Evolutionary conservation across 2,888 invertebrate species (phyloP).

Genomic region (Limnephilus lunatus): DNA sequence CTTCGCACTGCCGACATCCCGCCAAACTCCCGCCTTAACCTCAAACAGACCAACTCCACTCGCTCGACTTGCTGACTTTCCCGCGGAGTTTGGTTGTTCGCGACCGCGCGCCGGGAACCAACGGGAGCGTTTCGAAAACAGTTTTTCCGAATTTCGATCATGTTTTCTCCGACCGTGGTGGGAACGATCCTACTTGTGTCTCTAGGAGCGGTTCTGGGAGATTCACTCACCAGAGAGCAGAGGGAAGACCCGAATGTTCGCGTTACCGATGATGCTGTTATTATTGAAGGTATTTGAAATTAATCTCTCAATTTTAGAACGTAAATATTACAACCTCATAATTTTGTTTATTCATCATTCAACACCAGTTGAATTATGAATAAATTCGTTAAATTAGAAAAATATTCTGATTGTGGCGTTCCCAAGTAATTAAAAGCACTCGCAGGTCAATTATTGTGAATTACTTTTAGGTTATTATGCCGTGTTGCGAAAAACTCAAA

Average conservation of each 20-base stretch:
- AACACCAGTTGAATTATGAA: not conserved
- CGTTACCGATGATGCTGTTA: constrained; percentile 74
- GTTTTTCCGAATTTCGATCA: constrained; percentile 21
- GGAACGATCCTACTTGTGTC: constrained; percentile 30
- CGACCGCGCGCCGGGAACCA: constrained; percentile 9
- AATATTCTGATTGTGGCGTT: not conserved
- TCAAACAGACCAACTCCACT: not conserved
- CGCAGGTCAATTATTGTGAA: too few relatives aligned
- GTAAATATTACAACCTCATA: not conserved
- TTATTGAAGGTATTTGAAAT: constrained; percentile 74
- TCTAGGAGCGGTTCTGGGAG: not conserved
- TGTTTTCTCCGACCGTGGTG: constrained; percentile 10
- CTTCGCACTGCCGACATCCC: constrained; percentile 33
- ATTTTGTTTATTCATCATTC: not conserved
- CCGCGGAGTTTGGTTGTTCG: not conserved
- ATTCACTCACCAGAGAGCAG: constrained; percentile 48
- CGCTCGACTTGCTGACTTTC: not conserved
- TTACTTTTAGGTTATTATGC: too few relatives aligned
- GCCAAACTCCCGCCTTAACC: constrained; percentile 19
- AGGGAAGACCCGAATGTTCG: constrained; percentile 58
- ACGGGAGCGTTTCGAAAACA: constrained; percentile 1
- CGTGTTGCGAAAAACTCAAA: too few relatives aligned
- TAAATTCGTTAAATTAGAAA: too few relatives aligned
- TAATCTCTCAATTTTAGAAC: not conserved
- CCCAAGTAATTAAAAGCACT: too few relatives aligned